Evolutionary conservation across 2,113 vertebrate genomes (phyloP).

Genomic region (Egretta garzetta): DNA sequence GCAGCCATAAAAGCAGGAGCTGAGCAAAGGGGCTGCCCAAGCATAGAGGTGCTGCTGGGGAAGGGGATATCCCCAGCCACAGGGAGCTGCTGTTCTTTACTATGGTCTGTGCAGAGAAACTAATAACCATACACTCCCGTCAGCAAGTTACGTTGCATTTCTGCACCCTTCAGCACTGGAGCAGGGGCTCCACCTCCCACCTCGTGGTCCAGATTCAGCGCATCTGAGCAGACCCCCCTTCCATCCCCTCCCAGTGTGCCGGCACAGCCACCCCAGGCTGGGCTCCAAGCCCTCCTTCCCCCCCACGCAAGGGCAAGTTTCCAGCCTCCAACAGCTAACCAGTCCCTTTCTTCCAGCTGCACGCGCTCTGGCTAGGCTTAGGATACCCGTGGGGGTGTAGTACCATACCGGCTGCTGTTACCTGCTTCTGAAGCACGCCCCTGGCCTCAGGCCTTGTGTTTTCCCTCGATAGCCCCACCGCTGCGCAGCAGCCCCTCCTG

Average conservation of each 20-base stretch:
- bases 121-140: accelerated
- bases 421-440: background rate
- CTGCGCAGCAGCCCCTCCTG: background rate
- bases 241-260: background rate
- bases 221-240: background rate
- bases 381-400: background rate
- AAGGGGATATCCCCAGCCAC: background rate
- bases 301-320: background rate
- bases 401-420: background rate
- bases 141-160: accelerated
- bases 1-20: background rate
- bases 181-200: background rate
- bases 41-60: background rate
- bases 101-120: background rate
- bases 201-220: background rate
- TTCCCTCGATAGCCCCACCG: accelerated
- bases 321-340: background rate
- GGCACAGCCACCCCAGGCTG: background rate
- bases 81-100: background rate
- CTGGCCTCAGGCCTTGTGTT: background rate
- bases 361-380: background rate
- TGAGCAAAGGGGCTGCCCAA: background rate
- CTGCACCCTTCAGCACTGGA: background rate
- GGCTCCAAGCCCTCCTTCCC: background rate
- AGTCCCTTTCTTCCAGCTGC: background rate